Conservation (phyloP, 2,113 vertebrate genomes). For the Platanista minor region DNA sequence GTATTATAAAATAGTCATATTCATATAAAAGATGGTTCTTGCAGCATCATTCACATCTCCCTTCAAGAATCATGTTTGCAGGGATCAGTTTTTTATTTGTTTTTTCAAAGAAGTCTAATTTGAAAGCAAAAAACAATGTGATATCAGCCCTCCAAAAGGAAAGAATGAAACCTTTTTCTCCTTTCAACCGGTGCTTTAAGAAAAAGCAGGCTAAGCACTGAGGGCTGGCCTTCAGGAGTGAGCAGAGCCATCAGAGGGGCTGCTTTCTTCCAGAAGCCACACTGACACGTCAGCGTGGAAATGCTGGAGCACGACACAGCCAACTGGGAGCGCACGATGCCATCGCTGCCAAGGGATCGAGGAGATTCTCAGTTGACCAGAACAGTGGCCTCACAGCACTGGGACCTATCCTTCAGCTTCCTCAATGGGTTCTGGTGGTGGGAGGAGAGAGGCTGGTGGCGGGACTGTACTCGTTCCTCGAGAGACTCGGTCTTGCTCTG, state of each 20-base stretch:
- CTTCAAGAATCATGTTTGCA: conserved; percentile 72
- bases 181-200: conserved; percentile 74
- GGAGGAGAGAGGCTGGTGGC: conserved; percentile 87
- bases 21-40: conserved; percentile 83
- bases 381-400: not conserved
- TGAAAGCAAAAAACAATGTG: conserved; percentile 67
- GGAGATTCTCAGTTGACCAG: conserved; percentile 45
- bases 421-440: conserved; percentile 85
- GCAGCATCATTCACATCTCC: conserved; percentile 77
- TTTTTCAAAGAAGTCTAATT: conserved; percentile 65
- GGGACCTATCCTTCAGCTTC: conserved; percentile 91
- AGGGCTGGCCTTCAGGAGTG: conserved; percentile 53
- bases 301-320: conserved; percentile 37
- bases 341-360: not conserved
- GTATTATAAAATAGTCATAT: conserved; percentile 82
- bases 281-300: not conserved
- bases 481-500: conserved; percentile 88
- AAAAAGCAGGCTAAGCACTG: conserved; percentile 62
- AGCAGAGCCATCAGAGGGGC: conserved; percentile 49
- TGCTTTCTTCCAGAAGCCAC: conserved; percentile 64
- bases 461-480: conserved; percentile 87
- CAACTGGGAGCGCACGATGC: not conserved
- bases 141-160: conserved; percentile 66
- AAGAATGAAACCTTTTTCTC: conserved; percentile 65
- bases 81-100: conserved; percentile 59